Conservation (phyloP, 2,113 vertebrate species). For the Leuciscus idus region DNA sequence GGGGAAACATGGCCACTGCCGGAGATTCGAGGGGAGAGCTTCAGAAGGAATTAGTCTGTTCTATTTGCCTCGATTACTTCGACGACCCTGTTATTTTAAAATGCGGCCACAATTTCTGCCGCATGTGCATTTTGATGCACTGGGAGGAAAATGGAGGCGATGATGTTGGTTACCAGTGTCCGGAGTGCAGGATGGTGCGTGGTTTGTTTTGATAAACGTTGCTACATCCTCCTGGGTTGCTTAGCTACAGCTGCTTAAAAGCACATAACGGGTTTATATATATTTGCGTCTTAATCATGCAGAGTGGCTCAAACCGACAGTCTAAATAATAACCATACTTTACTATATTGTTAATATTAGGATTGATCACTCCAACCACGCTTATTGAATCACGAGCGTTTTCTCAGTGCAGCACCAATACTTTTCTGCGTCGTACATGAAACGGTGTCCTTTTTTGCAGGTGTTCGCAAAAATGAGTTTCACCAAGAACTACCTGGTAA, state of each 20-base stretch:
- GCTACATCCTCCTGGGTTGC: constrained; percentile 13
- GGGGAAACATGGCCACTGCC: constrained; percentile 72
- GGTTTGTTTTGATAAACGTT: constrained; percentile 35
- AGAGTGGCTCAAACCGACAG: neutral
- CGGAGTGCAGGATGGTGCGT: constrained; percentile 77
- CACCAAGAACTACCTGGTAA: constrained; percentile 80
- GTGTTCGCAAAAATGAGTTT: constrained; percentile 77
- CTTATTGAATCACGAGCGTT: neutral
- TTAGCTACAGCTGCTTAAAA: neutral
- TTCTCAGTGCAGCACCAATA: neutral
- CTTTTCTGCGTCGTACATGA: neutral
- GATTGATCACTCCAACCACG: neutral
- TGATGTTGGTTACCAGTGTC: constrained; percentile 77
- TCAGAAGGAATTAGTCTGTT: constrained; percentile 77
- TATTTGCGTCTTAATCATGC: neutral
- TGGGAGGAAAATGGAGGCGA: constrained; percentile 81
- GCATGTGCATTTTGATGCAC: constrained; percentile 77
- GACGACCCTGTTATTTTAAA: constrained; percentile 79
- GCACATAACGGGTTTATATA: neutral
- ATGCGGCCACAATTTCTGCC: constrained; percentile 81
- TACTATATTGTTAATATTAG: neutral
- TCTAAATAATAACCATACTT: neutral
- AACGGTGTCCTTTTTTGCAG: constrained; percentile 57
- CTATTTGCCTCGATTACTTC: constrained; percentile 78
- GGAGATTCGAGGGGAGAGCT: constrained; percentile 65